phyloP scores from a whole-genome alignment of 2,888 invertebrate genomes.

The Monopis laevigella region DNA sequence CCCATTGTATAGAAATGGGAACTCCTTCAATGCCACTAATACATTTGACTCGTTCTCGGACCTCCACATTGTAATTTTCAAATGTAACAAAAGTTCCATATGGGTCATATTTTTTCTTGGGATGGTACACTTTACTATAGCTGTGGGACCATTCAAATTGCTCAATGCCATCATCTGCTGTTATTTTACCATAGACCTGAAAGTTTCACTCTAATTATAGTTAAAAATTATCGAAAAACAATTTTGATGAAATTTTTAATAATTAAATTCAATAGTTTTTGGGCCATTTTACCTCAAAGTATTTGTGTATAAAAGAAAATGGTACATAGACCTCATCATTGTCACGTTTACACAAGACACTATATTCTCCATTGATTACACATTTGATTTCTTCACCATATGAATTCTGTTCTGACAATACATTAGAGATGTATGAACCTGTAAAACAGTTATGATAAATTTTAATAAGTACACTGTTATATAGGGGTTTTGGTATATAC shows the following conservation, averaged over 20 bases:
- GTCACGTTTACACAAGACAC: conserved; percentile 80
- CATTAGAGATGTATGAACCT: conserved; percentile 35
- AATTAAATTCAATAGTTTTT: too few species aligned
- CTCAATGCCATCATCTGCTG: conserved; percentile 74
- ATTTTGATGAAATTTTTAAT: too few species aligned
- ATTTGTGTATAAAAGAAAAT: conserved; percentile 91
- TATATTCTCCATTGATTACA: conserved; percentile 87
- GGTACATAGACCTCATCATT: conserved; percentile 91
- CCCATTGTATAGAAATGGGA: conserved; percentile 97
- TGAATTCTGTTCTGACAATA: conserved; percentile 28
- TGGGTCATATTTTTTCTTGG: conserved; percentile 89
- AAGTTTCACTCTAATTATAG: conserved; percentile 19
- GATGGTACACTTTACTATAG: conserved; percentile 89
- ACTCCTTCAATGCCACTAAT: conserved; percentile 94
- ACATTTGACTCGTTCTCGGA: conserved; percentile 94
- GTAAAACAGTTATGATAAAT: too few species aligned
- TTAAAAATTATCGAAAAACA: too few species aligned
- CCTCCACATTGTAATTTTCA: conserved; percentile 98
- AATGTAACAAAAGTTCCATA: conserved; percentile 95
- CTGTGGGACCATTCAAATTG: conserved; percentile 96
- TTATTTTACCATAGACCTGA: conserved; percentile 86
- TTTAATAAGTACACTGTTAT: too few species aligned
- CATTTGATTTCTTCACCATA: conserved; percentile 79
- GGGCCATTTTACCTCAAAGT: conserved; percentile 96
- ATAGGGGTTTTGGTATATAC: too few species aligned